These are phyloP conservation scores for Chelmon rostratus DNA, from an alignment of 2,797 vertebrate species.

Conservation along the genomic window DNA sequence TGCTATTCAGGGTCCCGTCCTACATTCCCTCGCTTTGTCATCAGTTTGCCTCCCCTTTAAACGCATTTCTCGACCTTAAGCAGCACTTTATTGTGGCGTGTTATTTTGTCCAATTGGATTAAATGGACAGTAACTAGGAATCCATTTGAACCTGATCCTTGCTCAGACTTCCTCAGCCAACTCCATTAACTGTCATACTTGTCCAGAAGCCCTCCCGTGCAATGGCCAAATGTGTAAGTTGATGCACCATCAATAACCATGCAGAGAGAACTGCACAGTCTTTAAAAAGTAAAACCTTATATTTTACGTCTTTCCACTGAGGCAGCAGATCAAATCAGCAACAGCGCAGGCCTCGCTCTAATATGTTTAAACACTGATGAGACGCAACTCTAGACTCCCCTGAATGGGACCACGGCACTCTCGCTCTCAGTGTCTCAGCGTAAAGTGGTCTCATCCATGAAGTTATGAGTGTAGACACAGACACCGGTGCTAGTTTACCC, in stretches of 20 bases:
- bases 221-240: conserved; percentile 83
- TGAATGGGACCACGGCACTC: conserved; percentile 80
- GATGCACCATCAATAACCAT: conserved; percentile 83
- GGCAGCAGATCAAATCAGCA: conserved; percentile 86
- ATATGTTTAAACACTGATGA: conserved; percentile 86
- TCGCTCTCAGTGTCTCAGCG: conserved; percentile 72
- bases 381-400: conserved; percentile 86
- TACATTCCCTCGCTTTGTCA: conserved; percentile 85
- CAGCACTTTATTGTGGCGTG: conserved; percentile 91
- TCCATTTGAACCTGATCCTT: conserved; percentile 86
- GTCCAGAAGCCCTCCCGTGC: conserved; percentile 71
- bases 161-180: conserved; percentile 76
- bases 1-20: conserved; percentile 81
- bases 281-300: conserved; percentile 85
- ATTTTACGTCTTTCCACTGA: conserved; percentile 81
- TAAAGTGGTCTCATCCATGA: conserved; percentile 83
- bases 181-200: conserved; percentile 87
- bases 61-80: conserved; percentile 86
- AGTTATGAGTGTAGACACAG: conserved; percentile 77
- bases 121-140: conserved; percentile 84
- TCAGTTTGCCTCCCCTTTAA: conserved; percentile 82
- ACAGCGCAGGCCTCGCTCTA: conserved; percentile 77
- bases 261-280: conserved; percentile 73
- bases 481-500: conserved; percentile 74
- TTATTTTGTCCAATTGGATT: conserved; percentile 87